Evolutionary conservation across 1,140 invertebrate genomes (phyloP), one percentile per base, ranked within the genome.

Genomic region (Cyrtorhinus lividipennis): DNA sequence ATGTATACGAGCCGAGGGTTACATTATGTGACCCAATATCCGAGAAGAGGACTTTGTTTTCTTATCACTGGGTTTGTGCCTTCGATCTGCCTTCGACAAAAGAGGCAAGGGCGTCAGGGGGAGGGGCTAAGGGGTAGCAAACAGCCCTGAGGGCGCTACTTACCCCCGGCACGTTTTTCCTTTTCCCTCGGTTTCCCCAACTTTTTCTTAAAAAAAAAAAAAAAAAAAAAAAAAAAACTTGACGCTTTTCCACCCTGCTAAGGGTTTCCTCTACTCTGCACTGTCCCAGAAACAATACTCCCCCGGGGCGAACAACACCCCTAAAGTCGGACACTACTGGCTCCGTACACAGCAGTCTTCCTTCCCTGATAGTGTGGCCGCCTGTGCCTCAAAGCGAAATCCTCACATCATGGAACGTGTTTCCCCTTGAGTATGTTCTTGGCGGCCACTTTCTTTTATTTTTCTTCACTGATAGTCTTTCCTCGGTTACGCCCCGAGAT

Each of bases 11-110:
- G 5, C 20, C 48, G 18, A 53, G 48, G 48, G 8, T 20, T 53
- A 53, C 48, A 53, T 53, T 53, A 53, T 53, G 48, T 53, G 48
- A 53, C 48, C 48, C 48, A 53, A 53, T 53, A 53, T 20, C 10
- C 48, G 48, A 53, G 48, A n/a, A n/a, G 48, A 20, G 18, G 48
- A 53, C 48, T 20, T 20, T 53, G 48, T 53, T 53, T 53, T 53
- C 48, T 53, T 53, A 53, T 53, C 48, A 53, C 8, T 20, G 48
- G 10, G 18, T 53, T 53, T n/a, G 38, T 44, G 38, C 38, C 38
- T 44, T 44, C 38, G 8, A 44, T 8, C 38, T 44, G 8, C 38
- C n/a, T 44, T 44, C n/a, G 38, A 44, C 8, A 8, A 44, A 44
- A n/a, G 38, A n/a, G 38, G 38, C 8, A 44, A 44, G 38, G 38